Base-by-base conservation (phyloP, 2,888 invertebrate genomes). In the Agelastica alni region DNA sequence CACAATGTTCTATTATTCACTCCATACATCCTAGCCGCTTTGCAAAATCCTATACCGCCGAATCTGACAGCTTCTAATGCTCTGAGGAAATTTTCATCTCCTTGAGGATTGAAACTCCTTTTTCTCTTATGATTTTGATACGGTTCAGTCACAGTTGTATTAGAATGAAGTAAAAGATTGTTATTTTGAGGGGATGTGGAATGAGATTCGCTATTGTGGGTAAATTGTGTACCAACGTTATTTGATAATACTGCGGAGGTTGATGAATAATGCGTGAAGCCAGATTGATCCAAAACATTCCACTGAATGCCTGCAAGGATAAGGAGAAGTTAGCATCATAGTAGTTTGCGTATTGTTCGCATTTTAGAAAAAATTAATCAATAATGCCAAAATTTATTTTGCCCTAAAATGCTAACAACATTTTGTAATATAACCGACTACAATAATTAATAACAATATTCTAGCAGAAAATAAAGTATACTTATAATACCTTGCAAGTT, bases 31-130 rank as follows among this genome's bases (percentile, higher is more conserved):
- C 89, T 80, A 0, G 91, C 91, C 5, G 91, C 91, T 70, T 91
- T 91, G 75, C 91, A 91, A 76, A 91, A 91, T 1, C 91, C 91
- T 63, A 91, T 89, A 30, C 90, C 89, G 14, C 91, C 91, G 68
- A 85, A 87, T 57, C 91, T 83, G 0, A 91, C 91, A 0, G 91
- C 91, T 70, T 91, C 91, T 43, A 91, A 77, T 0, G 91, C 91
- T 26, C 87, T 80, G 61, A 89, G 86, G 75, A 91, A 91, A 73
- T 91, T 91, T 70, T 91, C 90, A 68, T 89, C 90, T 1, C 87
- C 85, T 73, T 91, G 91, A 0, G 91, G 91, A 76, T 91, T 90
- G 46, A 86, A 84, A 46, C 87, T 84, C 56, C 91, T 82, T 67
- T 89, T 87, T 31, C 89, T 81, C 67, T 87, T 88, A 42, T 22